Evolutionary conservation across 1,140 invertebrate genomes (phyloP).

Genomic region (Meloidogyne hapla): DNA sequence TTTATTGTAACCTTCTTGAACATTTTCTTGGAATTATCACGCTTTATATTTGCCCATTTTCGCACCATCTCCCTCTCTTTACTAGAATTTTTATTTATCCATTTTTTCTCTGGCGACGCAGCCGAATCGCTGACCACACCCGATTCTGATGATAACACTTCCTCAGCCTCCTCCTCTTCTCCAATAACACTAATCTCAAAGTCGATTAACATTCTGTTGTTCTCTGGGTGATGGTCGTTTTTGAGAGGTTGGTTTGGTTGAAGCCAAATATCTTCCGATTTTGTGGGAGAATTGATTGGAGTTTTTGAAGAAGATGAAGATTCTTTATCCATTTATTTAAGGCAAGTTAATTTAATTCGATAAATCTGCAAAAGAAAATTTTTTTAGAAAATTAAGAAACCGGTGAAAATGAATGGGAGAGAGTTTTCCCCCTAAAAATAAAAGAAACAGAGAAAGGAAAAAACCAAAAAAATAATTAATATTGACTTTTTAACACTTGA

Average conservation of each 20-base stretch:
- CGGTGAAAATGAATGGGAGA: too few relatives aligned
- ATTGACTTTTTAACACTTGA: too few relatives aligned
- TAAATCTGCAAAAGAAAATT: too few relatives aligned
- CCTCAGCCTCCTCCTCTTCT: not conserved
- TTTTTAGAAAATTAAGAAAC: too few relatives aligned
- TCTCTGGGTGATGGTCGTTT: not conserved
- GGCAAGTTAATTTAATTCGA: too few relatives aligned
- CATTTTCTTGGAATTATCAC: not conserved
- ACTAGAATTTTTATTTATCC: too few relatives aligned
- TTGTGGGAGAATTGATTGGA: not conserved
- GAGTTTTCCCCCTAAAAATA: too few relatives aligned
- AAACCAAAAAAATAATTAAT: too few relatives aligned
- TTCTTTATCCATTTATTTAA: not conserved
- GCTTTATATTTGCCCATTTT: too few relatives aligned
- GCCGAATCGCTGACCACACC: not conserved
- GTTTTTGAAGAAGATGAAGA: not conserved
- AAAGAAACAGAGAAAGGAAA: too few relatives aligned
- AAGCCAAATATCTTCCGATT: not conserved
- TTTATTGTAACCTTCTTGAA: not conserved
- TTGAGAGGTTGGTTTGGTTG: not conserved
- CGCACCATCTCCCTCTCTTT: too few relatives aligned
- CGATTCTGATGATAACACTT: not conserved
- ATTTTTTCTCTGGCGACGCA: too few relatives aligned
- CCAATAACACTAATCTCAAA: slow-evolving; percentile 2
- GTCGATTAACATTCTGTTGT: not conserved